Conservation (phyloP, 1,140 invertebrate genomes). For the Stegodyphus dumicola region DNA sequence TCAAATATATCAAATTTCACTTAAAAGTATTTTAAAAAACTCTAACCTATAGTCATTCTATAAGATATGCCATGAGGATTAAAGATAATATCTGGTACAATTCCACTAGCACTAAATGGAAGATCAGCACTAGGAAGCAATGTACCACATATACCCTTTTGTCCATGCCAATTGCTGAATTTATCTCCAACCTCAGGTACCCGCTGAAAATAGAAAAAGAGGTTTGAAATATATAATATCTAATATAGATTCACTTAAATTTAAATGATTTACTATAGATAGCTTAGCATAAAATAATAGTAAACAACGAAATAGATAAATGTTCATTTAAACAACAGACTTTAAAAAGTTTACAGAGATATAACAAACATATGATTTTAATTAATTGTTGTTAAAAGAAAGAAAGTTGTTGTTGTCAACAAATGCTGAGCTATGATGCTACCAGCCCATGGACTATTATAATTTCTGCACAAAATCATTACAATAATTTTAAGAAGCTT, state of each 20-base stretch:
- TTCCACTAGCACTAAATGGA: slow-evolving; percentile 95
- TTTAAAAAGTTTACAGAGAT: background rate
- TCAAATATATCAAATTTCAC: no score
- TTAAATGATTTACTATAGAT: background rate
- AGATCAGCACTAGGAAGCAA: slow-evolving; percentile 98
- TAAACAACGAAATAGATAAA: background rate
- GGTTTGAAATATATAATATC: background rate
- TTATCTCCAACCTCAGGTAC: slow-evolving; percentile 97
- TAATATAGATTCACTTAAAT: background rate
- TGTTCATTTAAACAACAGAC: background rate
- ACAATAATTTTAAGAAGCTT: no score
- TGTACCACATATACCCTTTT: slow-evolving; percentile 88
- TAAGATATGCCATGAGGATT: slow-evolving; percentile 99
- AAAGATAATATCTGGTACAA: slow-evolving; percentile 91
- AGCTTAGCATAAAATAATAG: background rate
- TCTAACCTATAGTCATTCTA: slow-evolving; percentile 94
- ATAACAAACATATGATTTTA: no score
- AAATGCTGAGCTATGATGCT: no score
- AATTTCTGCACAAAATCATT: no score
- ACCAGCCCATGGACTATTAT: no score
- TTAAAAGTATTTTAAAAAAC: slow-evolving; percentile 6
- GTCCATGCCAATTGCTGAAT: slow-evolving; percentile 98
- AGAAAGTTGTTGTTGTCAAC: no score
- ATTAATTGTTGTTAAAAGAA: no score
- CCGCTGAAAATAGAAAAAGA: slow-evolving; percentile 67